These are phyloP conservation scores for rabbit (Oryctolagus cuniculus) DNA, from an alignment of 2,113 vertebrate species.

Conservation along the genomic window DNA sequence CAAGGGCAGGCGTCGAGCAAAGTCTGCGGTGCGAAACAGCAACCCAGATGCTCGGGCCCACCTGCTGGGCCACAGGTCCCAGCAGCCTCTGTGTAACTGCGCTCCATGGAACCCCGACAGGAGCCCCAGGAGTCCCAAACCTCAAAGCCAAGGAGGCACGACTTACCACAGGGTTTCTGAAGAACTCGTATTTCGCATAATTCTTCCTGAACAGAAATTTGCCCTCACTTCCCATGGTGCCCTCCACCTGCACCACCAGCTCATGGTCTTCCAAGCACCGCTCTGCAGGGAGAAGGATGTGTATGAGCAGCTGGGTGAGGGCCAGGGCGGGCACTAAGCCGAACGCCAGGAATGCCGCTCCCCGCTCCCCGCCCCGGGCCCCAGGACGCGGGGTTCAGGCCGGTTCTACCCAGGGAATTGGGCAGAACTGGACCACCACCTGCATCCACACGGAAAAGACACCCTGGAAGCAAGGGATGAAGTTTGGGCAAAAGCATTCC, in stretches of 20 bases:
- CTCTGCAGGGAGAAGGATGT: slow-evolving; percentile 87
- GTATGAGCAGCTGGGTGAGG: not conserved
- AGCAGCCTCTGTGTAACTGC: not conserved
- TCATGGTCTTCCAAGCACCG: slow-evolving; percentile 98
- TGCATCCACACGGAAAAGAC: too few species aligned
- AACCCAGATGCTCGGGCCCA: not conserved
- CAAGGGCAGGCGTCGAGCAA: not conserved
- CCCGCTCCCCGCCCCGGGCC: too few species aligned
- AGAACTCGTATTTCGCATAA: slow-evolving; percentile 99
- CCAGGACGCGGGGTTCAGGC: too few species aligned
- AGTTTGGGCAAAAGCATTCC: not conserved
- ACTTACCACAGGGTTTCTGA: slow-evolving; percentile 96
- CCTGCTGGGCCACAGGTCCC: fast-evolving
- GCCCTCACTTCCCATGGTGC: slow-evolving; percentile 95
- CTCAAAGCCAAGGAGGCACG: not conserved
- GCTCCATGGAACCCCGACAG: not conserved
- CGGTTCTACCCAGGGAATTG: too few species aligned
- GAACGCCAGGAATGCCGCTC: too few species aligned
- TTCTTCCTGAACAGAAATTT: slow-evolving; percentile 99
- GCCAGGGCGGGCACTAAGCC: too few species aligned
- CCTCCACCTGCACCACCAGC: slow-evolving; percentile 95
- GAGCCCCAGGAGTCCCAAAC: not conserved
- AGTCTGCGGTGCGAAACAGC: fast-evolving
- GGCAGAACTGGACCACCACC: too few species aligned
- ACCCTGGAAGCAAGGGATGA: not conserved